These are phyloP conservation scores for Invenusta paracnida DNA, from an alignment of 2,888 invertebrate genomes.

Conservation along the genomic window DNA sequence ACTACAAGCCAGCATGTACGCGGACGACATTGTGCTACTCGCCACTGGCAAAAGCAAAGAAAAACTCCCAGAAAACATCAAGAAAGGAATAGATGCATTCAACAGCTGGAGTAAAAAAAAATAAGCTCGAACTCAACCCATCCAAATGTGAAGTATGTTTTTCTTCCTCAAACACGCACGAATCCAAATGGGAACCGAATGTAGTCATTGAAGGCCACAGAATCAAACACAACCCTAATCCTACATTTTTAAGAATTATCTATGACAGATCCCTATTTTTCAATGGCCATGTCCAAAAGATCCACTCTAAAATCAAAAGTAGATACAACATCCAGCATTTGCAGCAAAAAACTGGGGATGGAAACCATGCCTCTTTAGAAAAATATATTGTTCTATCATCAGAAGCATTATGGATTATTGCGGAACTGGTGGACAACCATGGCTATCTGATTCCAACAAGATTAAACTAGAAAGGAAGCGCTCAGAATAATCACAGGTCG, in stretches of 20 bases:
- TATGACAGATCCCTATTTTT: not conserved
- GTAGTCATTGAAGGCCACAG: not conserved
- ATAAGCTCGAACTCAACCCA: too few species aligned
- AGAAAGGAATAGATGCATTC: too few species aligned
- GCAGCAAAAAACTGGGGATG: not conserved
- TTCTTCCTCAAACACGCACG: not conserved
- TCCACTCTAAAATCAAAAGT: not conserved
- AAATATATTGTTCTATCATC: not conserved
- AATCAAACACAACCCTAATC: not conserved
- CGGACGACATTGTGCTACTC: too few species aligned
- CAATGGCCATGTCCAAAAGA: not conserved
- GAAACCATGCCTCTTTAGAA: not conserved
- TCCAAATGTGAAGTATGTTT: not conserved
- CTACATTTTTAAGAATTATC: not conserved
- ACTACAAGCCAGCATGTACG: too few species aligned
- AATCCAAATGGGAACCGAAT: not conserved
- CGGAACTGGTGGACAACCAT: not conserved
- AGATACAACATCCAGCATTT: not conserved
- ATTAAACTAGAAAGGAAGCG: not conserved
- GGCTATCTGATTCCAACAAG: not conserved
- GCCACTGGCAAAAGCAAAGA: too few species aligned
- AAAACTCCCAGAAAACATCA: too few species aligned
- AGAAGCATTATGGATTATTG: not conserved
- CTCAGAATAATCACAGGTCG: not conserved
- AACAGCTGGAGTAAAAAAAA: too few species aligned